Evolutionary conservation across 2,888 invertebrate genomes (phyloP).

Genomic region (Sinotaia quadrata): DNA sequence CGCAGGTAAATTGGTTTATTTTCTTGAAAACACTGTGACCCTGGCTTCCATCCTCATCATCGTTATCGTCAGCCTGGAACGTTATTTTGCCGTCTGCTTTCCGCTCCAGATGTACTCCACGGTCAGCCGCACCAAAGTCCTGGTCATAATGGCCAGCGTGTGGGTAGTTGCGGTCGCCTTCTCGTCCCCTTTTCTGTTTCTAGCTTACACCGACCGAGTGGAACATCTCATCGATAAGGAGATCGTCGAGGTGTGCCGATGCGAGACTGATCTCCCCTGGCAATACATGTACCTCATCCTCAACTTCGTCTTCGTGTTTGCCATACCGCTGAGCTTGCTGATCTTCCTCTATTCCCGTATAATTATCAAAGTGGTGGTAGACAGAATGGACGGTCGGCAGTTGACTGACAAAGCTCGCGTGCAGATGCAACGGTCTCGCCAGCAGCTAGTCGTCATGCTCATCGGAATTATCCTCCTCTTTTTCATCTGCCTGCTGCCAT

Average conservation of each 20-base stretch:
- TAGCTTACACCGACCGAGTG: constrained; percentile 72
- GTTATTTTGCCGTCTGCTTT: constrained; percentile 91
- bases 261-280: constrained; percentile 84
- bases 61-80: constrained; percentile 91
- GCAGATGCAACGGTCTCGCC: constrained; percentile 40
- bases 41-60: constrained; percentile 94
- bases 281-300: constrained; percentile 83
- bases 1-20: constrained; percentile 91
- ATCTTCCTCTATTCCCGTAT: constrained; percentile 43
- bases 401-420: constrained; percentile 38
- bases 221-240: constrained; percentile 80
- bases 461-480: constrained; percentile 79
- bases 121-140: constrained; percentile 69
- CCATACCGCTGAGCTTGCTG: constrained; percentile 77
- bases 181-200: constrained; percentile 81
- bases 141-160: constrained; percentile 67
- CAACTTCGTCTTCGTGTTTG: constrained; percentile 84
- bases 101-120: constrained; percentile 80
- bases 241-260: constrained; percentile 84
- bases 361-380: constrained; percentile 39
- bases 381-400: constrained; percentile 38
- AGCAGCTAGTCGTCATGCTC: constrained; percentile 63
- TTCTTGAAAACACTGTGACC: constrained; percentile 91
- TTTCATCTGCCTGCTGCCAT: constrained; percentile 90
- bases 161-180: constrained; percentile 69